Evolutionary conservation across 2,888 invertebrate species (phyloP), one percentile per base, ranked within the genome.

Genomic region (Protonemura montana): DNA sequence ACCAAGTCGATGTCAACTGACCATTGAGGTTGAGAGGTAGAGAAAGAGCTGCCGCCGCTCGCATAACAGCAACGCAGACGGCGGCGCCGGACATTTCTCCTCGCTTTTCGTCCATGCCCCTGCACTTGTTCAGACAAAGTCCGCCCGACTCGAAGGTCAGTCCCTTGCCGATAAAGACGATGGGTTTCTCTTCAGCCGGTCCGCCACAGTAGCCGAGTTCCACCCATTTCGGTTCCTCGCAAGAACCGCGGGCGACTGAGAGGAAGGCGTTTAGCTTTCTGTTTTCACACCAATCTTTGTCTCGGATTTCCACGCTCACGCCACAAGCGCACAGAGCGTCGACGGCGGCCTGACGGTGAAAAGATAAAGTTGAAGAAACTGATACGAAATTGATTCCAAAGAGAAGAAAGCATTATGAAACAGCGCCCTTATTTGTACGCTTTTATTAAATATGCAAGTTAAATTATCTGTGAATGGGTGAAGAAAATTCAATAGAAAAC

Each of bases 31-130:
- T 94, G 5, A 94, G 90, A 85, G 93, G 93, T 0, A 94, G 87
- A 88, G 93, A 91, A 0, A 95, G 90, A 76, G 91, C 90, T 0
- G 94, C 93, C 1, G 94, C 91, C 0, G 94, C 93, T 88, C 92
- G 91, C 59, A 95, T 90, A 0, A 94, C 91, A 0, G 93, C 93
- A 0, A 93, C 92, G 16, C 94, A 94, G 89, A 93, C 93, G 25
- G 95, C 95, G 13, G 95, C 95, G 3, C 95, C 96, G 5, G 94
- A 94, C 95, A 95, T 95, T 90, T 96, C 95, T 0, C 93, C 95
- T 86, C 95, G 91, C 95, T 96, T 96, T 87, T 93, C 92, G 88
- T 94, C 94, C 95, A 96, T 96, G 28, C 91, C 90, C 0, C 92
- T 90, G 0, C 94, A 88, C 0, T 95, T 28, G 16, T 21, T 21